Percentiles rank a stretch among this genome's conserved stretches.
Conservation (phyloP, 2,113 vertebrate species). For the Odontophorus gujanensis region DNA sequence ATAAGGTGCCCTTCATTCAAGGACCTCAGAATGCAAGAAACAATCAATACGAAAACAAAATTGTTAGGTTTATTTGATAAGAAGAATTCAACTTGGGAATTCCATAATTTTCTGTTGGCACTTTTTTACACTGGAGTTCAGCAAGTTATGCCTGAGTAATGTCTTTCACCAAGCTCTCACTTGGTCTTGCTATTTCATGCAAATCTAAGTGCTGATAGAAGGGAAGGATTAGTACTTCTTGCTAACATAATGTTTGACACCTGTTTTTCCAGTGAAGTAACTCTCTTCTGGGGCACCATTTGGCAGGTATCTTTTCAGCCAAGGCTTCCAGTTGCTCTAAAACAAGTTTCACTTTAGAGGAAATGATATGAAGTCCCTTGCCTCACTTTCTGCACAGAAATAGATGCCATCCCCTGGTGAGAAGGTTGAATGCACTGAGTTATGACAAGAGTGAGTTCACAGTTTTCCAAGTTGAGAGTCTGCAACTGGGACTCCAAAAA, state of each 20-base stretch:
- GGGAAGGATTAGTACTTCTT: not conserved
- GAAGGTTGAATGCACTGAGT: not conserved
- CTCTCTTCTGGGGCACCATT: not conserved
- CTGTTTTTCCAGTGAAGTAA: not conserved
- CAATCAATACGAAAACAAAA: conserved; percentile 55
- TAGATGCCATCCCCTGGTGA: not conserved
- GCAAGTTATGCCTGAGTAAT: not conserved
- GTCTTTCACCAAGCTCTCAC: not conserved
- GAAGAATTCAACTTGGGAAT: not conserved
- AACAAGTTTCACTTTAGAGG: not conserved
- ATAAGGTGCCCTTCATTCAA: conserved; percentile 55
- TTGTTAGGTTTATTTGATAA: conserved; percentile 13
- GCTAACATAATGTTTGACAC: not conserved
- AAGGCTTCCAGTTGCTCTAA: not conserved
- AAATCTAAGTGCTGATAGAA: conserved; percentile 3
- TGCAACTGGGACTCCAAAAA: accelerated
- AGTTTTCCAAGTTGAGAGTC: not conserved
- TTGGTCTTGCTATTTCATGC: not conserved
- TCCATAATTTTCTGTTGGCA: not conserved
- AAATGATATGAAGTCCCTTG: not conserved
- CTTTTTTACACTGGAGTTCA: not conserved
- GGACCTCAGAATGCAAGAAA: conserved; percentile 28
- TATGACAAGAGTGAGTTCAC: not conserved
- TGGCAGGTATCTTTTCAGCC: not conserved
- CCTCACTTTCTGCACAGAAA: not conserved